Evolutionary conservation across 30 jellyfish, hydroid and myxozoan species (phyloP), one percentile per base, ranked within the genome.

Genomic region (Cassiopea xamachana): DNA sequence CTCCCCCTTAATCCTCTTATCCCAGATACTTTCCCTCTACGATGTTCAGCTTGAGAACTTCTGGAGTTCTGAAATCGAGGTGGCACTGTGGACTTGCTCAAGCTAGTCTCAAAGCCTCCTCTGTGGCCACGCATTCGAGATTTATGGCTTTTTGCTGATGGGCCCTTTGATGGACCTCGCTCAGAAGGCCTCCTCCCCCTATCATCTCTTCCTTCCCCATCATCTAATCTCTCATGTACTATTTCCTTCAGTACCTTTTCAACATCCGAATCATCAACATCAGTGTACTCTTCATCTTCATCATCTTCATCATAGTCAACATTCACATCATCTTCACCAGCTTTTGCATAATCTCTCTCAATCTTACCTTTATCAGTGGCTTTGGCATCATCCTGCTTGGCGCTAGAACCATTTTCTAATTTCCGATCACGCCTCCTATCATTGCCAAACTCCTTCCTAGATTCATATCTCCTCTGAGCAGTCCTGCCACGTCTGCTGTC

Each of bases 1-100:
- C 97, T 81, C 19, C 91, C 86, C 51, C 93, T 77, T 4, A 87
- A 46, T 5, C 97, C 91, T 13, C 93, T 74, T 2, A 79, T 79
- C 5, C 79, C 77, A 58, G 8, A 46, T 16, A 92, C 92, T 46
- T 89, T 79, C 2, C 90, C 94, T 69, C 97, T 84, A 18, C 80
- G 75, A 10, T 49, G 79, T 17, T 81, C 89, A 27, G 17, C 39
- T 6, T 39, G 39, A 44, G 49, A 67, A 59, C 79, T 68, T 44
- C 61, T 58, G 47, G 81, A 77, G 73, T 59, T 81, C 70, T 70
- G 89, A 69, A 89, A 89, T 15, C 96, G 60, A 17, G 96, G 96
- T 17, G 92, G 92, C 14, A 81, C 67, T 46, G 73, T 46, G 14
- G 94, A 68, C 60, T 87, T 87, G 59, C 15, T 71, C 39, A 71